These are phyloP conservation scores for Chiropotes sagulatus DNA, from an alignment of 2,797 vertebrate species.

Conservation along the genomic window DNA sequence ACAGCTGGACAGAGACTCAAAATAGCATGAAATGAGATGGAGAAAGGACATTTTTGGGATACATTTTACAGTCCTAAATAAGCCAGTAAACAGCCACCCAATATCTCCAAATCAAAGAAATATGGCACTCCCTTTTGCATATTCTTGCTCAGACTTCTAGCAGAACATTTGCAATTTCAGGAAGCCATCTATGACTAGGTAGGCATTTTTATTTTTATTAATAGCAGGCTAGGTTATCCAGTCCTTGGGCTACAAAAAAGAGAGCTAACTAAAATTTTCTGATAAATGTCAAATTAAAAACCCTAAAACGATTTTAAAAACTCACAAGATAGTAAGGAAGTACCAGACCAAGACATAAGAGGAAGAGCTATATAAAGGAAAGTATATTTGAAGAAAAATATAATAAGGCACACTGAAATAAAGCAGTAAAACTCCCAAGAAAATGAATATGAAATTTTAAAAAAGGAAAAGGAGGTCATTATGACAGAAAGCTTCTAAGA, in stretches of 20 bases:
- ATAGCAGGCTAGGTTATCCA: not conserved
- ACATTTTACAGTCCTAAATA: not conserved
- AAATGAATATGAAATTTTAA: conserved; percentile 9
- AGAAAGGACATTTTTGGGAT: not conserved
- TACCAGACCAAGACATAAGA: not conserved
- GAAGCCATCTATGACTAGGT: not conserved
- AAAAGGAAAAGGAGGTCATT: not conserved
- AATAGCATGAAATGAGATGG: not conserved
- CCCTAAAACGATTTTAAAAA: not conserved
- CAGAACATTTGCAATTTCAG: not conserved
- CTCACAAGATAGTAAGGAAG: not conserved
- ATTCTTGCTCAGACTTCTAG: not conserved
- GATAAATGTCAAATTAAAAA: not conserved
- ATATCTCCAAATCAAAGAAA: not conserved
- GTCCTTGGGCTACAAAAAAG: not conserved
- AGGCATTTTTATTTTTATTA: conserved; percentile 10
- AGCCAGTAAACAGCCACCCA: not conserved
- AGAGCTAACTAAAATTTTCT: not conserved
- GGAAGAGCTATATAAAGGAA: not conserved
- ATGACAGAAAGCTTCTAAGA: not conserved
- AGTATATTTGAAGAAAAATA: not conserved
- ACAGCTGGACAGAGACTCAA: not conserved
- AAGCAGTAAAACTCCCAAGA: not conserved
- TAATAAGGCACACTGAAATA: not conserved
- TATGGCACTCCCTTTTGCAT: not conserved